Base-by-base conservation (phyloP, 2,888 invertebrate species). In the Cantharis lateralis region DNA sequence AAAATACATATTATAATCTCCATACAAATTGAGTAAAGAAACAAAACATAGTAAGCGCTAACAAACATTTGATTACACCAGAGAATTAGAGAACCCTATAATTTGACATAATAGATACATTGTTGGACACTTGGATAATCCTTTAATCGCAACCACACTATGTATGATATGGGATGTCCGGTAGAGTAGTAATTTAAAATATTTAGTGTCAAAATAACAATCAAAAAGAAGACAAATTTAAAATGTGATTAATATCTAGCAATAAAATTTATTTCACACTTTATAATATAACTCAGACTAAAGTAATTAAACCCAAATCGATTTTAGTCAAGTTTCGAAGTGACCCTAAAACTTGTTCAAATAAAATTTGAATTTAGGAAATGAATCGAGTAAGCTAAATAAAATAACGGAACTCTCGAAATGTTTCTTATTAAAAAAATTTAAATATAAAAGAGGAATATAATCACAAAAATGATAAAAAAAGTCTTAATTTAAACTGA, bases 401-500 rank as follows among this genome's bases (percentile, higher is more conserved):
- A 72, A 72, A 64, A 66, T 48, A 24, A 66, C 64, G 64, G 64
- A 66, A 66, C 64, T 66, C 64, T 20, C 20, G 64, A 66, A 66
- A 66, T 66, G 63, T 66, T 16, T 15, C 72, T 62, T 64, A 66
- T 64, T 66, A 68, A 66, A 73, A 72, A 72, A 73, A 73, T 75
- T 66, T 66, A 71, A 71, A 75, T 75, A 75, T 70, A 75, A 75
- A 74, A 70, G 16, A 69, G 74, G 24, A 68, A 62, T 66, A 66
- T 66, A 66, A 66, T 66, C 64, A 20, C 64, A 66, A 66, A 69
- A 28, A 70, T 18, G 62, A 74, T 72, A 76, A 73, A 73, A 75
- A 78, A 78, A 78, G 79, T 79, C 79, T 80, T 75, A 80, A 80
- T 80, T 80, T 78, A 75, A 77, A 77, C 74, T 77, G 64, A 68